Evolutionary conservation across 2,113 vertebrate genomes (phyloP).

Genomic region (Eretmochelys imbricata): DNA sequence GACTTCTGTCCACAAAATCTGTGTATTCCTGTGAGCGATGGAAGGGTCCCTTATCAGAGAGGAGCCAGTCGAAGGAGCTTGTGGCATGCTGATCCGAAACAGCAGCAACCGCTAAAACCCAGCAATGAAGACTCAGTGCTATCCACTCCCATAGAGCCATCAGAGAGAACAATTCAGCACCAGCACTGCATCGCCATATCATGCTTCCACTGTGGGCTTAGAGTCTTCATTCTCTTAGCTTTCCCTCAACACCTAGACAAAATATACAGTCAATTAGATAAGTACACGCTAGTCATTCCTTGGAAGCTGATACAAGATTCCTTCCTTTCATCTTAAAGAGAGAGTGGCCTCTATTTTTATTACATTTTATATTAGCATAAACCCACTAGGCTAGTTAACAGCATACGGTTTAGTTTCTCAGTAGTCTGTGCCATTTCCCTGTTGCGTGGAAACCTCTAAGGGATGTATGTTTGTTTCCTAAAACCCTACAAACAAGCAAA

Average conservation of each 20-base stretch:
- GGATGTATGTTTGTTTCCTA: not conserved
- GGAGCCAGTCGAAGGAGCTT: slow-evolving; percentile 98
- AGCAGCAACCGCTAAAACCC: slow-evolving; percentile 88
- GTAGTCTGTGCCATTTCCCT: slow-evolving; percentile 56
- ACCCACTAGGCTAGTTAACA: slow-evolving; percentile 59
- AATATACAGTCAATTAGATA: slow-evolving; percentile 77
- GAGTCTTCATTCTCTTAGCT: slow-evolving; percentile 92
- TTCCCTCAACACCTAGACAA: slow-evolving; percentile 86
- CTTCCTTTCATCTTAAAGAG: slow-evolving; percentile 54
- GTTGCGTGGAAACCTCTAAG: slow-evolving; percentile 46
- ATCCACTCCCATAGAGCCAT: slow-evolving; percentile 98
- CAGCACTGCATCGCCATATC: slow-evolving; percentile 88
- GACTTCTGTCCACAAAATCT: slow-evolving; percentile 97
- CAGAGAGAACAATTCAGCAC: slow-evolving; percentile 92
- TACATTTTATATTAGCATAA: slow-evolving; percentile 50
- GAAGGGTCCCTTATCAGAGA: slow-evolving; percentile 98
- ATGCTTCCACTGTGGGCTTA: slow-evolving; percentile 89
- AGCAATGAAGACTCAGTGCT: slow-evolving; percentile 96
- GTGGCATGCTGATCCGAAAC: slow-evolving; percentile 91
- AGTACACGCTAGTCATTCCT: slow-evolving; percentile 66
- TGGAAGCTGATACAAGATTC: slow-evolving; percentile 51
- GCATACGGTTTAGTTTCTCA: slow-evolving; percentile 34
- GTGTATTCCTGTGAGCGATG: slow-evolving; percentile 97
- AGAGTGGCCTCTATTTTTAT: slow-evolving; percentile 36
- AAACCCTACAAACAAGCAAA: slow-evolving; percentile 20